Base-by-base conservation (phyloP, 2,113 vertebrate genomes). In the Lucifuga dentata region DNA sequence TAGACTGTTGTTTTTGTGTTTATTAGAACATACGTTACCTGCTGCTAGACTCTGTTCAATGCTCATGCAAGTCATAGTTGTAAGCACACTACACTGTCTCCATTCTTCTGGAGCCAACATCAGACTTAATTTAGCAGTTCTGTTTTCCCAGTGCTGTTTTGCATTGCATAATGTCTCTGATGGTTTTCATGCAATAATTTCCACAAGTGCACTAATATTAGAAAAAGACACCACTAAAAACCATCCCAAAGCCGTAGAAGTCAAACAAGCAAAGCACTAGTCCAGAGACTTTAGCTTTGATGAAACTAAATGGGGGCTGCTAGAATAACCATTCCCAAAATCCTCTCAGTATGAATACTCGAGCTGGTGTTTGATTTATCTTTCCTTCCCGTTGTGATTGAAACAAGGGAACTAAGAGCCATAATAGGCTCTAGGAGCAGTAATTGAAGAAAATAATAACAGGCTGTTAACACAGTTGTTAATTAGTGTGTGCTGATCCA, bases 401-500 rank as follows among this genome's bases (percentile, higher is more conserved):
- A 77, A 88, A 85, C 70, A 68, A 77, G 70, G 68, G 39, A 80
- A 79, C 73, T 79, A 78, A 78, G 68, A 71, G 61, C 60, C 69
- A 61, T 85, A 72, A 90, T 86, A 68, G 74, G 75, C 78, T 85
- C 68, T 83, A 61, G 76, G 77, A 92, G 78, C 83, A 77, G 83
- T 86, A 90, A 91, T 90, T 89, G 69, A 87, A 88, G 87, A 79
- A 86, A 86, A 86, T 82, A 85, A 83, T 85, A 83, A 87, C 81
- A 74, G 70, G n/a, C 68, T 84, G 78, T 87, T 89, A 83, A 84
- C 81, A 79, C 79, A 81, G 78, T 87, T 80, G 79, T 89, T 86
- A 88, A 88, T 90, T 91, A 90, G 83, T 61, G 1, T 88, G 77
- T 76, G 81, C 75, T 88, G 78, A 87, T 84, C 83, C 77, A 41